A percentile compares a stretch with the other conserved stretches of the same genome.
phyloP scores from a whole-genome alignment of 2,113 vertebrate species.

The Gracilinanus agilis region DNA sequence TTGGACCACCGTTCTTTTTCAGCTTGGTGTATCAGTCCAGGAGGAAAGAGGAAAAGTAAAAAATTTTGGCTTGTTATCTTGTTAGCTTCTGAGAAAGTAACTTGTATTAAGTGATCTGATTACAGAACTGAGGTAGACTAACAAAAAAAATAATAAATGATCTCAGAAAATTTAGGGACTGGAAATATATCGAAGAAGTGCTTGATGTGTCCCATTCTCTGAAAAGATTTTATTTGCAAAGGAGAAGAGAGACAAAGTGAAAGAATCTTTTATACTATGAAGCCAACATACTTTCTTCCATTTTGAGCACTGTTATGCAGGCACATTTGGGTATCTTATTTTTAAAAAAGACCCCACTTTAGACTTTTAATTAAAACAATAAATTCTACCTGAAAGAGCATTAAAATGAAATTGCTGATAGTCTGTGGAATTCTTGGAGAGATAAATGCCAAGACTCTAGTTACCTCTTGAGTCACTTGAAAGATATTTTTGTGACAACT shows the following conservation, averaged over 20 bases:
- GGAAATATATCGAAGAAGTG: slow-evolving; percentile 78
- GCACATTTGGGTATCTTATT: slow-evolving; percentile 47
- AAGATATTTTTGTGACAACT: slow-evolving; percentile 13
- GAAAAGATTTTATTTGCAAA: slow-evolving; percentile 55
- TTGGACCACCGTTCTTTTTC: background rate
- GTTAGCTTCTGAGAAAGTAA: slow-evolving; percentile 71
- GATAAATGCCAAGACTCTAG: slow-evolving; percentile 12
- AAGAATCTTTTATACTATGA: slow-evolving; percentile 13
- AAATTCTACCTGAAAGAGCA: slow-evolving; percentile 57
- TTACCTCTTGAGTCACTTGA: slow-evolving; percentile 1
- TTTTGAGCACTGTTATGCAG: slow-evolving; percentile 51
- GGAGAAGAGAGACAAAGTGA: slow-evolving; percentile 59
- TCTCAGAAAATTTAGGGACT: slow-evolving; percentile 81
- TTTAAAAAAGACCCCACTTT: slow-evolving; percentile 61
- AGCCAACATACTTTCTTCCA: slow-evolving; percentile 39
- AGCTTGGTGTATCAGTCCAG: background rate
- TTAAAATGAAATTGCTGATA: slow-evolving; percentile 73
- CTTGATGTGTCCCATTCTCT: slow-evolving; percentile 68
- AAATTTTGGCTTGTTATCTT: slow-evolving; percentile 67
- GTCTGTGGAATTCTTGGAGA: slow-evolving; percentile 69
- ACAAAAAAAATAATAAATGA: slow-evolving; percentile 81
- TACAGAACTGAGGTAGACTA: slow-evolving; percentile 71
- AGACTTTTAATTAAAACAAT: slow-evolving; percentile 79
- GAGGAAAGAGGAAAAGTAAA: slow-evolving; percentile 64
- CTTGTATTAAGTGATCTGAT: slow-evolving; percentile 75